Evolutionary conservation across 2,113 vertebrate genomes (phyloP).

Genomic region (Scortum barcoo): DNA sequence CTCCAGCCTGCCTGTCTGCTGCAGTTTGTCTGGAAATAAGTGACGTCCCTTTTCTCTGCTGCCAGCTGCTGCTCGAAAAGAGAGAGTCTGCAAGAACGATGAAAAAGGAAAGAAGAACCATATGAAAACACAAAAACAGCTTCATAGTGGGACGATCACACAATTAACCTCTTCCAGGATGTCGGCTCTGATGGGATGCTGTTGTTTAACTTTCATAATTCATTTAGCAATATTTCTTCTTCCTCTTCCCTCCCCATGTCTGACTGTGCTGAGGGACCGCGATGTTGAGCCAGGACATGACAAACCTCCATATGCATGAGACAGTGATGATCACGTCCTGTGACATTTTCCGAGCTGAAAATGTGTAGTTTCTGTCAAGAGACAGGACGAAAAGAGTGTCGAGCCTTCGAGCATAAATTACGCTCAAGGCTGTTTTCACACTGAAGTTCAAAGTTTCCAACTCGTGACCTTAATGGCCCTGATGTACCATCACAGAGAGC

Average conservation of each 20-base stretch:
- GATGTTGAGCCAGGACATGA: background rate
- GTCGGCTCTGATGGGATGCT: background rate
- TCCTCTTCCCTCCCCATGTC: background rate
- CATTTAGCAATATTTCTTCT: background rate
- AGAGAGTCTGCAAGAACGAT: background rate
- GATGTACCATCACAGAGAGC: constrained; percentile 28
- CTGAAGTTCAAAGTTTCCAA: constrained; percentile 29
- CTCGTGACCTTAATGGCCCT: constrained; percentile 40
- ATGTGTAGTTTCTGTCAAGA: constrained; percentile 10
- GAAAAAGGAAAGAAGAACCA: background rate
- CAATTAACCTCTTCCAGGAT: background rate
- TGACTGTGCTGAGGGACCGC: background rate
- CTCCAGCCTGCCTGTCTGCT: constrained; percentile 37
- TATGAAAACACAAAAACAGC: background rate
- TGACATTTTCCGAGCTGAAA: constrained; percentile 36
- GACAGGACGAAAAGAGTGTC: background rate
- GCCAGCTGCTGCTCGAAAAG: constrained; percentile 33
- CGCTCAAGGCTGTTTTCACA: constrained; percentile 36
- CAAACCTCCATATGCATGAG: background rate
- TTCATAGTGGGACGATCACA: background rate
- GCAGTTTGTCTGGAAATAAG: constrained; percentile 47
- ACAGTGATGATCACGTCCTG: constrained; percentile 4
- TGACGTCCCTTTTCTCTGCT: constrained; percentile 22
- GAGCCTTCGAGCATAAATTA: constrained; percentile 22
- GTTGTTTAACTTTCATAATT: background rate